Percentiles rank a stretch among this genome's conserved stretches.
phyloP scores from a whole-genome alignment of 2,113 vertebrate genomes.

The Prionailurus bengalensis region DNA sequence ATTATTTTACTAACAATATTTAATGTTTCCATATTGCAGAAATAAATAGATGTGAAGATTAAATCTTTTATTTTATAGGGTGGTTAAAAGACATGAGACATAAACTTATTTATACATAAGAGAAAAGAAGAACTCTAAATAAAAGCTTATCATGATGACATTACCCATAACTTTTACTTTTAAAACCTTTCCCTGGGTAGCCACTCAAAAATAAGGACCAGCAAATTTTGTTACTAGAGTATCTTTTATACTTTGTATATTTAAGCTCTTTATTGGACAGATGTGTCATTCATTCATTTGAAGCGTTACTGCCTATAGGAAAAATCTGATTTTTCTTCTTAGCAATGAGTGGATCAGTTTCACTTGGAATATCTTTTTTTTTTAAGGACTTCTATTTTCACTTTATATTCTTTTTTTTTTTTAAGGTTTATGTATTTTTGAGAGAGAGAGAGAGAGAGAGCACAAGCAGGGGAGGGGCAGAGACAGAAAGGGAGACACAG shows the following conservation, averaged over 20 bases:
- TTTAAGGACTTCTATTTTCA: too few species aligned
- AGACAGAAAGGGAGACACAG: too few species aligned
- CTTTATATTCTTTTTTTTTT: too few species aligned
- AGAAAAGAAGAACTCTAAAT: slow-evolving; percentile 49
- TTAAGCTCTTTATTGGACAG: background rate
- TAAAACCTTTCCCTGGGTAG: background rate
- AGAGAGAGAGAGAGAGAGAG: too few species aligned
- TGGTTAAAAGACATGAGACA: slow-evolving; percentile 51
- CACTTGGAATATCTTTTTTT: slow-evolving; percentile 5
- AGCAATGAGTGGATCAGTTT: background rate
- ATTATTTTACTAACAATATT: slow-evolving; percentile 9
- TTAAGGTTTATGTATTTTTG: too few species aligned
- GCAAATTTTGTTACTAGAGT: background rate
- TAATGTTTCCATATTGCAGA: slow-evolving; percentile 45
- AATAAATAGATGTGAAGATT: slow-evolving; percentile 36
- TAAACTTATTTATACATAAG: slow-evolving; percentile 52
- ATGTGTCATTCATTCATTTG: background rate
- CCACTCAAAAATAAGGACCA: background rate
- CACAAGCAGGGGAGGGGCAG: too few species aligned
- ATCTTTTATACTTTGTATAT: background rate
- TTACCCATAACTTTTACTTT: background rate
- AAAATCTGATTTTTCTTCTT: background rate
- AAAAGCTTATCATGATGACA: background rate
- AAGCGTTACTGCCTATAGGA: background rate
- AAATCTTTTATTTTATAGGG: slow-evolving; percentile 66